Base-by-base conservation (phyloP, 2,888 invertebrate species). In the Cephalotes varians region DNA sequence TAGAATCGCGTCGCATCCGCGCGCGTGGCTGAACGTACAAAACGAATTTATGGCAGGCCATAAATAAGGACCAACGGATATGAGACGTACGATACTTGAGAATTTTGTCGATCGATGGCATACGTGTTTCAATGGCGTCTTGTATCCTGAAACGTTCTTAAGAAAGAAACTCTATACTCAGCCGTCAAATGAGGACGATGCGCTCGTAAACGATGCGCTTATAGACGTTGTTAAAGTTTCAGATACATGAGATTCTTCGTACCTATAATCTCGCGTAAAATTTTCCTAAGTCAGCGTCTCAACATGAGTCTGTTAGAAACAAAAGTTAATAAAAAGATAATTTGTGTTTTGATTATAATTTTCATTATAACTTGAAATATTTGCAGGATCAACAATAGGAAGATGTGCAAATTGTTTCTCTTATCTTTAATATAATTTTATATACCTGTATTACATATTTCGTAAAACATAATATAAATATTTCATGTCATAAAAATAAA, bases 51-150 rank as follows among this genome's bases (percentile, higher is more conserved):
- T 69, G 34, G 56, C 21, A 15, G 49, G 21, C 31, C 44, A 31
- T 77, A 69, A 77, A 77, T 77, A 77, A 77, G 31, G 7, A 65
- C 40, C 40, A 40, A 34, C 69, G 54, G 69, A 77, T 77, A 77
- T 54, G 56, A 77, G 69, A 77, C 40, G 40, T 56, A 56, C 54
- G 69, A 60, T 60, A 40, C 60, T 60, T 25, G 77, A 69, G 31
- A 21, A 56, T 69, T 77, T 44, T 37, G 74, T 12, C 21, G 54
- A 67, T 77, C 62, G 49, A 69, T 64, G 37, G 15, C n/a, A 51
- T 51, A n/a, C 49, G 49, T 37, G 65, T 64, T 51, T 51, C 51
- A 37, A 25, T 49, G 37, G 34, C 37, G 51, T 9, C 56, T 51
- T 34, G 51, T 51, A 34, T 15, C 25, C 18, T 15, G 12, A 64